phyloP scores from a whole-genome alignment of 2,797 vertebrate genomes.

The Phalloptychus januarius region DNA sequence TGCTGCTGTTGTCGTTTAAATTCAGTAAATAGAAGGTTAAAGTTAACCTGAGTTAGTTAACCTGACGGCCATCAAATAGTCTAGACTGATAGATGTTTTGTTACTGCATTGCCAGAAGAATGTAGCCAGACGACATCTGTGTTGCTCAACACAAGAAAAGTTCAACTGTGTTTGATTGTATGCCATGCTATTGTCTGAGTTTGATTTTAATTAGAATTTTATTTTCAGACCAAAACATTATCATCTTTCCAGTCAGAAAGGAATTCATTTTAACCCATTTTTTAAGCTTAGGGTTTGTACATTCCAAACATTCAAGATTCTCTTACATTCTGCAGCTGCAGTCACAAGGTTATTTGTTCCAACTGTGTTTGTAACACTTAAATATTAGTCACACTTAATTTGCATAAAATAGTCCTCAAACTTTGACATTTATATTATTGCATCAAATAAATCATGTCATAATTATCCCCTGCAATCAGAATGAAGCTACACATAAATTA shows the following conservation, averaged over 20 bases:
- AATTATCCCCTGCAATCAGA: not conserved
- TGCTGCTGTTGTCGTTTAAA: conserved; percentile 37
- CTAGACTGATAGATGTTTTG: not conserved
- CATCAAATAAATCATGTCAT: not conserved
- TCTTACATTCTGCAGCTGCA: not conserved
- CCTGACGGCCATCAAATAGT: not conserved
- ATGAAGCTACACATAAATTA: not conserved
- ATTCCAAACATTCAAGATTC: not conserved
- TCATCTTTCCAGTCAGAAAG: not conserved
- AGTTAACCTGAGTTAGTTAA: no score
- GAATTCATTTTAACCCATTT: not conserved
- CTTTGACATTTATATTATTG: not conserved
- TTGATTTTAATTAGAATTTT: not conserved
- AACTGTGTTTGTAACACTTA: not conserved
- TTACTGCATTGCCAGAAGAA: not conserved
- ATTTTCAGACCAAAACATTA: not conserved
- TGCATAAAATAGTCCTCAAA: not conserved
- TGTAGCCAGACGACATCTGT: not conserved
- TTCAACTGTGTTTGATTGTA: not conserved
- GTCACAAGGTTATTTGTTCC: not conserved
- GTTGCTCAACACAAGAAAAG: not conserved
- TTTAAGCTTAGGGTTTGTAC: not conserved
- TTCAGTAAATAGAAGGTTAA: conserved; percentile 4
- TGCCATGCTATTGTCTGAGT: not conserved
- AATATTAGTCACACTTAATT: not conserved